A percentile compares a stretch with the other conserved stretches of the same genome.
Conservation (phyloP, 2,113 vertebrate species). For the Speoplatyrhinus poulsoni region DNA sequence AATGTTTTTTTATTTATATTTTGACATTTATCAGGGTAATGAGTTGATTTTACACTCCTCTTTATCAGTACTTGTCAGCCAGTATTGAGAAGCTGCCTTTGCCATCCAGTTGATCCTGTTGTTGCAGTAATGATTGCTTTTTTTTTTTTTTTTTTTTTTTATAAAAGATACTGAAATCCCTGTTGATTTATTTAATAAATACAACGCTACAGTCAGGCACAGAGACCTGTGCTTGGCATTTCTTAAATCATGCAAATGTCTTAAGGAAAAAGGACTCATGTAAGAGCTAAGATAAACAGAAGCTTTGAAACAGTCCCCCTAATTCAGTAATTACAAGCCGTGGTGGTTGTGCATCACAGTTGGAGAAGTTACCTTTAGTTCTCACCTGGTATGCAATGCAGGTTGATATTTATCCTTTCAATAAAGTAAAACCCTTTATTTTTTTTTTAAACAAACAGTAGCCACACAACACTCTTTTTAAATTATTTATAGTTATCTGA, state of each 20-base stretch:
- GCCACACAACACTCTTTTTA: constrained; percentile 32
- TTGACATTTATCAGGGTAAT: constrained; percentile 56
- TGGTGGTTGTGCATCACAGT: constrained; percentile 8
- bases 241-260: constrained; percentile 52
- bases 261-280: constrained; percentile 35
- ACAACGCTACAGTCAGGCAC: constrained; percentile 46
- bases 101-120: constrained; percentile 52
- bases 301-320: constrained; percentile 21
- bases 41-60: constrained; percentile 70
- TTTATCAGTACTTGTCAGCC: constrained; percentile 68
- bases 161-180: constrained; percentile 51
- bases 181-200: constrained; percentile 54
- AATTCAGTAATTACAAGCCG: constrained; percentile 5
- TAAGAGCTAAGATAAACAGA: constrained; percentile 1
- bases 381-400: constrained; percentile 5
- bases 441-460: constrained; percentile 38
- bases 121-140: constrained; percentile 40
- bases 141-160: constrained; percentile 31
- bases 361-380: constrained; percentile 31
- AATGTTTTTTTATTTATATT: constrained; percentile 70
- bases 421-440: constrained; percentile 9
- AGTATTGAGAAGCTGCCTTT: constrained; percentile 79
- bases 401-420: constrained; percentile 15
- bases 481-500: constrained; percentile 3
- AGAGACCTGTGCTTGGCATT: constrained; percentile 43